These are phyloP conservation scores for Pelobates cultripes DNA, from an alignment of 2,797 vertebrate species.

Conservation along the genomic window DNA sequence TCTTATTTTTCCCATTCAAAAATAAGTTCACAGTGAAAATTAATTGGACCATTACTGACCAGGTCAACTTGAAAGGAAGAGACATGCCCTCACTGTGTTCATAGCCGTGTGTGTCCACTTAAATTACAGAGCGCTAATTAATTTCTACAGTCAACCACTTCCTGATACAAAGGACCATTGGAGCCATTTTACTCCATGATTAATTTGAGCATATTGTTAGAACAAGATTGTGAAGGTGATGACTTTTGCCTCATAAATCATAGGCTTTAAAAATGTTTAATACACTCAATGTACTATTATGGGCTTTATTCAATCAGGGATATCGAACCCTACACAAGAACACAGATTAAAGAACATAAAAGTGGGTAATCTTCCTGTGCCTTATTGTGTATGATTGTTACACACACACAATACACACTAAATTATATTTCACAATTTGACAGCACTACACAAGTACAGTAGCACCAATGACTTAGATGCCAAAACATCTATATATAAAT, in stretches of 20 bases:
- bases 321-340: no score
- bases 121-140: constrained; percentile 78
- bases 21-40: constrained; percentile 66
- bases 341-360: no score
- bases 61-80: constrained; percentile 66
- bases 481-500: no score
- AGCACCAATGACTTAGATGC: no score
- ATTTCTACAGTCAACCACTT: constrained; percentile 78
- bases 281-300: no score
- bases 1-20: background rate
- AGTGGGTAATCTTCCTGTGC: no score
- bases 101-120: constrained; percentile 66
- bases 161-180: constrained; percentile 69
- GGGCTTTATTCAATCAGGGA: no score
- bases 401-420: no score
- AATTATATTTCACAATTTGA: no score
- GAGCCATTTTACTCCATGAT: constrained; percentile 85
- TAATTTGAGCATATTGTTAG: constrained; percentile 62
- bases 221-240: constrained; percentile 1
- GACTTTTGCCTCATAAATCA: background rate
- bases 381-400: no score
- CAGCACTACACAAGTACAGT: no score
- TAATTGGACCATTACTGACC: constrained; percentile 63
- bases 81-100: constrained; percentile 62
- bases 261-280: background rate